Evolutionary conservation across 1,140 invertebrate genomes (phyloP).

Genomic region (Myzus persicae): DNA sequence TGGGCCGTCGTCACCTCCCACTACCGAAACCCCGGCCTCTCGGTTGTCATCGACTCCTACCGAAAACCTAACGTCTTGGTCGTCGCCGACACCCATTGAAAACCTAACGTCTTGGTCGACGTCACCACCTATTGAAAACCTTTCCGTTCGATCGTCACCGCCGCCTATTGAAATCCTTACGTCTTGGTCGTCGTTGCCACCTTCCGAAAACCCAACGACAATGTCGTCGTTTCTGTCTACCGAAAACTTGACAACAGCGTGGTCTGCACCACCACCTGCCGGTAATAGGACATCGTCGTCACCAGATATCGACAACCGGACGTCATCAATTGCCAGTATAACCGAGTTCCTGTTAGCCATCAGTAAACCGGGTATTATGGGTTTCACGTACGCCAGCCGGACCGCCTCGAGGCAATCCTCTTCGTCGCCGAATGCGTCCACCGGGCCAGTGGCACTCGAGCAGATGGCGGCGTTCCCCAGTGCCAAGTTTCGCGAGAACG

Average conservation of each 20-base stretch:
- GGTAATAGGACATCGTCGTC: not conserved
- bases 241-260: not conserved
- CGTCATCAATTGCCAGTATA: not conserved
- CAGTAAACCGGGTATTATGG: not conserved
- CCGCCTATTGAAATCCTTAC: not conserved
- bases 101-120: not conserved
- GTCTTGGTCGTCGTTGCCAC: too few species aligned
- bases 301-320: not conserved
- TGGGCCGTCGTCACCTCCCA: not conserved
- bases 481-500: constrained; percentile 32
- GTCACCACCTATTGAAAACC: not conserved
- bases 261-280: not conserved
- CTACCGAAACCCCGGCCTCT: not conserved
- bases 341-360: not conserved
- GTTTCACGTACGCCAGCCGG: not conserved
- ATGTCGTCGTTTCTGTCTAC: too few species aligned
- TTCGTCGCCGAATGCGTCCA: not conserved
- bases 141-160: not conserved
- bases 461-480: not conserved
- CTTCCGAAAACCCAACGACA: too few species aligned
- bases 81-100: not conserved
- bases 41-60: not conserved
- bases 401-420: not conserved
- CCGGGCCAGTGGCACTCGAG: not conserved
- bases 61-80: not conserved